phyloP scores from a whole-genome alignment of 2,797 vertebrate species.

The Sebastes reedi region DNA sequence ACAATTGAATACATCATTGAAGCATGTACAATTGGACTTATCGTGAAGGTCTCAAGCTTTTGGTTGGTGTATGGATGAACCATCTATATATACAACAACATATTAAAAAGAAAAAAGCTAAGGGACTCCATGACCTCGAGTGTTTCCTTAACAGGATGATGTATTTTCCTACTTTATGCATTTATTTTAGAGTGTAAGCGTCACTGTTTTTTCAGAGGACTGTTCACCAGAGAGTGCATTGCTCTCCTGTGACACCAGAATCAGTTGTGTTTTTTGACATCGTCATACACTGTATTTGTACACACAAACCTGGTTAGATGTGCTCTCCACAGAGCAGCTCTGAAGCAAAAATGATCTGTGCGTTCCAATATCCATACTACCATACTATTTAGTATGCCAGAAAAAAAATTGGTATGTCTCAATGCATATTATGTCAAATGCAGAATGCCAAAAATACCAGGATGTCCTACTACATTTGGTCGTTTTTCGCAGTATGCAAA shows the following conservation, averaged over 20 bases:
- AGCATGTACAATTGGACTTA: constrained; percentile 91
- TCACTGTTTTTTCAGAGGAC: background rate
- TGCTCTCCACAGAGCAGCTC: no score
- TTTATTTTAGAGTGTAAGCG: no score
- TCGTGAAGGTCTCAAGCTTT: constrained; percentile 91
- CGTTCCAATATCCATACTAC: no score
- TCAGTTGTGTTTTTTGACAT: background rate
- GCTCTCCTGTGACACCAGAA: background rate
- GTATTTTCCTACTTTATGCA: no score
- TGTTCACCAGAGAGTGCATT: background rate
- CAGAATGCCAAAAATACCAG: no score
- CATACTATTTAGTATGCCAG: no score
- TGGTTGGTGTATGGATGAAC: constrained; percentile 92
- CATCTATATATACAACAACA: constrained; percentile 93
- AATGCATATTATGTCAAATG: no score
- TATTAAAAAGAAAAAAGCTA: constrained; percentile 86
- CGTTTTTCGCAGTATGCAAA: no score
- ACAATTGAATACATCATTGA: constrained; percentile 85
- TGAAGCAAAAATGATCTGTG: background rate
- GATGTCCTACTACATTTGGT: no score
- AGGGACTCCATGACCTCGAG: constrained; percentile 76
- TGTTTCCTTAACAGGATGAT: constrained; percentile 55
- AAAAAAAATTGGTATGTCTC: fast-evolving
- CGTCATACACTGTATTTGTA: background rate
- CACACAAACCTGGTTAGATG: background rate